phyloP scores from a whole-genome alignment of 2,888 invertebrate genomes.

The Allophyes oxyacanthae region DNA sequence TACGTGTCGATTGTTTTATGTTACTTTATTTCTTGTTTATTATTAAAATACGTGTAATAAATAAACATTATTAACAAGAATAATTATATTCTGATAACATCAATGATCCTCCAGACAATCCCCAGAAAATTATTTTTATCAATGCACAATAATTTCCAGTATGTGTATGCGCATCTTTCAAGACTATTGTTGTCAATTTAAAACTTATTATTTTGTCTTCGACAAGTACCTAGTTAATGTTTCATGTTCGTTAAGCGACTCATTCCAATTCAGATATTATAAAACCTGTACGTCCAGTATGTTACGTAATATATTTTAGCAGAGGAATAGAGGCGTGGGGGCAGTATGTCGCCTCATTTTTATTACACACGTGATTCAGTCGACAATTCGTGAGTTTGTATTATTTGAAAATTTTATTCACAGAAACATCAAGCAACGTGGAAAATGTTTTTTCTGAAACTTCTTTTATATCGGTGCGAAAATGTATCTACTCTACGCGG shows the following conservation, averaged over 20 bases:
- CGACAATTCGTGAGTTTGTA: conserved; percentile 18
- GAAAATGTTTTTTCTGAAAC: conserved; percentile 33
- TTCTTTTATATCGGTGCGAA: conserved; percentile 2
- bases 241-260: not conserved
- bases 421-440: conserved; percentile 23
- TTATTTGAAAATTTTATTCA: conserved; percentile 38
- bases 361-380: conserved; percentile 36
- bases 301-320: conserved; percentile 25
- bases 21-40: conserved; percentile 13
- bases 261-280: conserved; percentile 16
- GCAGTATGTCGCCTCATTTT: conserved; percentile 43
- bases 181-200: too few relatives aligned
- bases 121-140: too few relatives aligned
- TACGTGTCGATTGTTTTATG: conserved; percentile 30
- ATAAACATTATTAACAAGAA: conserved; percentile 21
- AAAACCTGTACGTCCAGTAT: conserved; percentile 15
- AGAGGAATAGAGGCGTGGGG: conserved; percentile 19
- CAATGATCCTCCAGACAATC: too few relatives aligned
- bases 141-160: too few relatives aligned
- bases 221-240: not conserved
- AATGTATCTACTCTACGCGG: conserved; percentile 11
- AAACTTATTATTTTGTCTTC: not conserved
- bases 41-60: conserved; percentile 28
- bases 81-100: not conserved
- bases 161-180: too few relatives aligned